Base-by-base conservation (phyloP, 2,113 vertebrate species). In the Megaleporinus macrocephalus region DNA sequence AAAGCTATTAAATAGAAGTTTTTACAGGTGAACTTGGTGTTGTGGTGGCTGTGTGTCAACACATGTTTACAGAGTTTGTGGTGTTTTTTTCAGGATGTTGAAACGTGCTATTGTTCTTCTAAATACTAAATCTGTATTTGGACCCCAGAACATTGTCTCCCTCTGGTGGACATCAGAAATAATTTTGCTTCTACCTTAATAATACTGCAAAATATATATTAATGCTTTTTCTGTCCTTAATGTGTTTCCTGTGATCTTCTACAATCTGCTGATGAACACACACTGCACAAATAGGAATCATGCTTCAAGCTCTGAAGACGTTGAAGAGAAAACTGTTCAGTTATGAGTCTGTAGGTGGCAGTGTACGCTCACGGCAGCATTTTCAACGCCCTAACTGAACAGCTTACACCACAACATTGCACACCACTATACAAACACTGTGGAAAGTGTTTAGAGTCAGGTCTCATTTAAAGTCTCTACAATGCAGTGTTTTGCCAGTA, bases 291-390 rank as follows among this genome's bases (percentile, higher is more conserved):
- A 80, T n/a, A 2, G 18, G 20, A 65, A 11, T 22, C 18, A 16
- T 16, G 4, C 10, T 69, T 44, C 0, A 51, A 47, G 26, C 30
- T 53, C 13, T 77, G 49, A 65, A 22, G 18, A 36, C 30, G 26
- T 12, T 51, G 18, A 33, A 24, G 15, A 16, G 20, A 59, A 24
- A 44, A 20, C 18, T 26, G 14, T 55, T 55, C 51, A 7, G 14
- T 47, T n/a, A 12, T 59, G 5, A 59, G 76, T 53, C 87, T n/a
- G 73, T 77, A 89, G 87, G 75, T 86, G 86, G 87, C 84, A 83
- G 82, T 33, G 72, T 30, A 75, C 53, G 65, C 33, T 24, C 18
- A 26, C 27, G 5, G 5, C 24, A 57, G 14, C 18, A 24, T 16
- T 55, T 29, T 7, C 30, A 36, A 10, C 16, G 27, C 7, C 16